Base-by-base conservation (phyloP, 2,797 vertebrate species). In the Rachycentron canadum region DNA sequence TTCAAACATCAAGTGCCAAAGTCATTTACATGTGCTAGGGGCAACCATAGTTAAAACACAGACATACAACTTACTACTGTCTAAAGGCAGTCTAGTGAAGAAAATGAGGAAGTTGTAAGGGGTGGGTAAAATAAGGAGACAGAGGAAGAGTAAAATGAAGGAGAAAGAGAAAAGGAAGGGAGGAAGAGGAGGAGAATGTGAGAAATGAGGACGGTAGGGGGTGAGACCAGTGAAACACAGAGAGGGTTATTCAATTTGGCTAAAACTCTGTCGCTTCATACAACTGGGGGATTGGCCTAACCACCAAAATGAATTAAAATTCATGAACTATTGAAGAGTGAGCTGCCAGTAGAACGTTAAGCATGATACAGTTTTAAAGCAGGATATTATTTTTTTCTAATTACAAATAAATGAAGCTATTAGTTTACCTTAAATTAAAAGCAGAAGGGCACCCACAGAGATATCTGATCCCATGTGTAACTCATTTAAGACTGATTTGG, bases 21-120 rank as follows among this genome's bases (percentile, higher is more conserved):
- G 95, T 96, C 91, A 96, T 96, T 97, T 96, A 94, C 93, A 95
- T 93, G 92, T 90, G 92, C 94, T 95, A 32, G 85, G 91, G 94
- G 94, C 95, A 91, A 91, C 61, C 82, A 84, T 91, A 95, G 92
- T 91, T 94, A 88, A 96, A 95, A 95, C 93, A 94, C 94, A 95
- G 92, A 85, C 90, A 93, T 77, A 88, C 82, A 94, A 92, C 87
- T 91, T 92, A 91, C 82, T 86, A 88, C 89, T 86, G 75, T 94
- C 93, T 78, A 83, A 82, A 91, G 86, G 85, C 79, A 30, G 65
- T 41, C 69, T 50, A 21, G 63, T 57, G 79, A 62, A 66, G 47
- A 75, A 81, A 84, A 83, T 69, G 64, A 79, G 60, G 58, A 74
- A 67, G 76, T 65, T 86, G 60, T 76, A 76, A 83, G 59, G 63